Conservation (phyloP, 2,797 vertebrate species). For the Lagodon rhomboides region DNA sequence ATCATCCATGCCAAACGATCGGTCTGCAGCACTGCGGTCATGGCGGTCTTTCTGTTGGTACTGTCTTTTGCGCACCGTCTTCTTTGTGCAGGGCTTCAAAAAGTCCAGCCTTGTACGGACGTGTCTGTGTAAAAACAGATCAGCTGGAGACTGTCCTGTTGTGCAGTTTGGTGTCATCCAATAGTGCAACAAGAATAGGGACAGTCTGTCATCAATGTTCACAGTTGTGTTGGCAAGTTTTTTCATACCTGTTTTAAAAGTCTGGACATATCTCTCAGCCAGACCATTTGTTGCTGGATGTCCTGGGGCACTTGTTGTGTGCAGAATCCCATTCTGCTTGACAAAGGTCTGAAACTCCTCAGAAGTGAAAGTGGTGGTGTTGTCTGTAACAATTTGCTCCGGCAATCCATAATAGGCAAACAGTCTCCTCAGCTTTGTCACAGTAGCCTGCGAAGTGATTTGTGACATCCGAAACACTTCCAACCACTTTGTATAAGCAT, state of each 20-base stretch:
- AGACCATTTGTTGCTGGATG: neutral
- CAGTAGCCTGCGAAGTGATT: neutral
- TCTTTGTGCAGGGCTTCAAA: no score
- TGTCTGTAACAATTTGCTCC: neutral
- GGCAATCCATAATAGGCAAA: neutral
- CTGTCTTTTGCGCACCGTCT: no score
- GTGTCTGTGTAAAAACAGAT: constrained; percentile 3
- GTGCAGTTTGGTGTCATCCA: neutral
- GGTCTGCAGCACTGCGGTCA: no score
- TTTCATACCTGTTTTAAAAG: constrained; percentile 2
- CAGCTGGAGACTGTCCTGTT: constrained; percentile 2
- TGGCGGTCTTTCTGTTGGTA: no score
- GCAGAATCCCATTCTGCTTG: constrained; percentile 5
- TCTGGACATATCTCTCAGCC: neutral
- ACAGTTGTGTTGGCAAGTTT: neutral
- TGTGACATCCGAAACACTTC: no score
- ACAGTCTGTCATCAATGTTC: no score
- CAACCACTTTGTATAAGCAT: no score
- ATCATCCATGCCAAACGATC: no score
- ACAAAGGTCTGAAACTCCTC: constrained; percentile 1
- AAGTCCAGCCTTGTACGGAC: neutral
- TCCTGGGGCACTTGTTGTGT: constrained; percentile 1
- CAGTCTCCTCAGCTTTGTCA: neutral
- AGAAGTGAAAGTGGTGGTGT: neutral
- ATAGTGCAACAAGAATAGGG: neutral